phyloP scores from a whole-genome alignment of 2,888 invertebrate species.

The Chymomyza amoena region DNA sequence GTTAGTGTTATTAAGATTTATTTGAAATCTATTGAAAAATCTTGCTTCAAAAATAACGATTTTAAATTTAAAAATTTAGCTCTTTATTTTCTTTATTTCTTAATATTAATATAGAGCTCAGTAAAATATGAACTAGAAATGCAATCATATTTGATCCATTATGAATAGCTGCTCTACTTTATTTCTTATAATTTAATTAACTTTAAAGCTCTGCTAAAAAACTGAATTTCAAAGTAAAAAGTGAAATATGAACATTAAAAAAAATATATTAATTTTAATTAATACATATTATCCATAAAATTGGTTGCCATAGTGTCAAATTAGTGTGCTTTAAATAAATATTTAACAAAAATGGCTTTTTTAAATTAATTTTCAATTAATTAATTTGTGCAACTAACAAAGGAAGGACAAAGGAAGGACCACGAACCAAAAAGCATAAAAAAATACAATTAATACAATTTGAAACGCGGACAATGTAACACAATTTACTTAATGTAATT shows the following conservation, averaged over 20 bases:
- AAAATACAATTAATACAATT: conserved; percentile 25
- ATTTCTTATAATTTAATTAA: no score
- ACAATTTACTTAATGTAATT: conserved; percentile 30
- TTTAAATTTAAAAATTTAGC: no score
- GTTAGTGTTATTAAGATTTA: no score
- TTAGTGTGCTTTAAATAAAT: conserved; percentile 27
- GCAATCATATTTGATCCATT: no score
- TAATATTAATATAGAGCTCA: no score
- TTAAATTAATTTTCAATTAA: conserved; percentile 45
- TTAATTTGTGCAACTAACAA: conserved; percentile 33
- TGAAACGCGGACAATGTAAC: conserved; percentile 25
- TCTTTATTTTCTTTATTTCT: no score
- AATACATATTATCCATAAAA: conserved; percentile 12
- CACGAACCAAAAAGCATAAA: background rate
- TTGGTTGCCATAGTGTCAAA: conserved; percentile 8
- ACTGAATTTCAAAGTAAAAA: background rate
- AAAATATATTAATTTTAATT: conserved; percentile 25
- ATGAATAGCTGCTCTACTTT: no score
- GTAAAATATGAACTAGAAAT: no score
- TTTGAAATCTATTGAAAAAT: no score
- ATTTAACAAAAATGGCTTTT: conserved; percentile 18
- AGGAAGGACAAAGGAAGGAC: no score
- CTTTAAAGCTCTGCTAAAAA: no score
- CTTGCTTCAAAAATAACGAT: no score
- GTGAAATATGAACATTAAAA: background rate